Base-by-base conservation (phyloP, 2,797 vertebrate species). In the Coregonus suidteri region DNA sequence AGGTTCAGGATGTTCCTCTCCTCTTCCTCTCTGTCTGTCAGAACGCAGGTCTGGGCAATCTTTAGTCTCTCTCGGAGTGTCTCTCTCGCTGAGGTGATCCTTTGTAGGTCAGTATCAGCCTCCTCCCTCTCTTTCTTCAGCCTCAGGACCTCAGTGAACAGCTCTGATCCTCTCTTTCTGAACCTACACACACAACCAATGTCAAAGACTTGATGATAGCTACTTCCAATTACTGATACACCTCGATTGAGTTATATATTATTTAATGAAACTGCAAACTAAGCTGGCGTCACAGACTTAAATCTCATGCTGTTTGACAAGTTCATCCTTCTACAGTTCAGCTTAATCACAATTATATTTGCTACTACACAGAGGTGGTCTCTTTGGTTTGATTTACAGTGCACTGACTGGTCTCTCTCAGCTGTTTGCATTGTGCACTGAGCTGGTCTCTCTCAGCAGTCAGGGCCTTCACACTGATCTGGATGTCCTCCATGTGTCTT, bases 401-500 rank as follows among this genome's bases (percentile, higher is more conserved):
- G 20, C 20, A 18, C 11, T 20, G 25, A 31, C 25, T 11, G 11
- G n/a, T 3, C 47, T 34, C 20, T 7, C 20, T 93, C 91, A 96
- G 96, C 91, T 96, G 93, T 25, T 94, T 91, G 92, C 93, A 94
- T 80, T 96, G 92, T 51, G 83, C 59, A 82, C 88, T 96, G 75
- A 96, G 93, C 86, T 93, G 95, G 87, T 98, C 97, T 89, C 94
- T 95, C 85, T 99, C 98, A 20, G 90, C 78, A 69, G 94, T 97
- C 82, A 99, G 81, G 7, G 91, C 85, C 89, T 95, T 98, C 77
- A 98, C 95, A 1, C 94, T 95, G 74, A 89, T 92, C 79, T 99
- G 97, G 88, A 99, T 98, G 79, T 98, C 96, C 87, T 95, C 94
- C 94, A 96, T 94, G 83, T 96, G 95, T 77, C 94, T 95, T 93